Evolutionary conservation across 92 coral and sea anemone genomes (phyloP).

Genomic region (Epizoanthus ramosus): DNA sequence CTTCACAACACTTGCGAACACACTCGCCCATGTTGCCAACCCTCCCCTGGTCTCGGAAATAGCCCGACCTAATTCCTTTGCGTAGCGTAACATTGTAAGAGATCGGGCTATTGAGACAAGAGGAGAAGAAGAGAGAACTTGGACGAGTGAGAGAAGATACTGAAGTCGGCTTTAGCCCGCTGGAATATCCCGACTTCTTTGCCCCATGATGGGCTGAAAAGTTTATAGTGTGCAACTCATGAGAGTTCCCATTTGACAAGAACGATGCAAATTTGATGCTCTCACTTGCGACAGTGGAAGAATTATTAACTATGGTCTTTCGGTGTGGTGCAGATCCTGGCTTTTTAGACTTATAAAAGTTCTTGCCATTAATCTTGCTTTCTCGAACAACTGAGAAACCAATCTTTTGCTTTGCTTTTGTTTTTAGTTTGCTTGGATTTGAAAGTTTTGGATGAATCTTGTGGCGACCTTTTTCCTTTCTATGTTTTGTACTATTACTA

Average conservation of each 20-base stretch:
- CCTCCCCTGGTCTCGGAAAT: slow-evolving; percentile 99
- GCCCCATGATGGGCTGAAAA: slow-evolving; percentile 30
- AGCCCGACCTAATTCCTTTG: slow-evolving; percentile 99
- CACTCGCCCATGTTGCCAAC: slow-evolving; percentile 89
- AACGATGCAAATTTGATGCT: not conserved
- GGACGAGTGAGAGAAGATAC: slow-evolving; percentile 32
- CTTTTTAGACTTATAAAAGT: not conserved
- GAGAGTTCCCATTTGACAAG: slow-evolving; percentile 14
- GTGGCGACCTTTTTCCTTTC: not conserved
- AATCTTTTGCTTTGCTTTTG: not conserved
- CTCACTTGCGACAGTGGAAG: not conserved
- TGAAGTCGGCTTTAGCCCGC: slow-evolving; percentile 78
- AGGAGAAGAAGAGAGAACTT: slow-evolving; percentile 67
- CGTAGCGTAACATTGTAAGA: slow-evolving; percentile 99
- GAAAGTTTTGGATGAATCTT: not conserved
- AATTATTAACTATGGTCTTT: not conserved
- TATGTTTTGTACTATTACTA: not conserved
- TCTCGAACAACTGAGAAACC: not conserved
- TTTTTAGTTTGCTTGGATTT: no score
- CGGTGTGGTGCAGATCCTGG: not conserved
- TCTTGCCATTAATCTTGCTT: slow-evolving; percentile 11
- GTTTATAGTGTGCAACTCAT: not conserved
- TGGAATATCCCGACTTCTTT: slow-evolving; percentile 52
- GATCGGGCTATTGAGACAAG: slow-evolving; percentile 98
- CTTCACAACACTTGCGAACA: slow-evolving; percentile 79